These are phyloP conservation scores for Cepaea hortensis DNA, from an alignment of 2,888 invertebrate genomes.

Conservation along the genomic window DNA sequence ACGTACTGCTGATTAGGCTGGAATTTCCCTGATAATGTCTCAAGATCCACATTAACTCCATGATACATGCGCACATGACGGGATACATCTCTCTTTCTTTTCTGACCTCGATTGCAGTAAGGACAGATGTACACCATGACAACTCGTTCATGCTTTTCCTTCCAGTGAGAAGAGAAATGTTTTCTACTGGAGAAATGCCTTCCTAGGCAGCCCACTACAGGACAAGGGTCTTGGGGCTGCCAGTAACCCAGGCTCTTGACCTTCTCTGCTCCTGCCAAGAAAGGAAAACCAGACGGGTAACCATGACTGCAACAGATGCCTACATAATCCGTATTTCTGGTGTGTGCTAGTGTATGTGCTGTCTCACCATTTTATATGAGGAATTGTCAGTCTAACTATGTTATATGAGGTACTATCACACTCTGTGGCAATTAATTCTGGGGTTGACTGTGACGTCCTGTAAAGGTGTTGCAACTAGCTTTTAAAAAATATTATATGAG, in stretches of 20 bases:
- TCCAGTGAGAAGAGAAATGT: constrained; percentile 39
- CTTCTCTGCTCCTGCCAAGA: constrained; percentile 23
- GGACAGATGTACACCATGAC: constrained; percentile 36
- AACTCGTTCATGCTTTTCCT: constrained; percentile 36
- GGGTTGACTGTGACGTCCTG: too few species aligned
- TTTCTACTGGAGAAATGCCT: constrained; percentile 27
- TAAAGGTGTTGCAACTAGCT: too few species aligned
- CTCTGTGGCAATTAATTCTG: too few species aligned
- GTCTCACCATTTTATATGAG: too few species aligned
- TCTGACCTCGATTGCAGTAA: background rate
- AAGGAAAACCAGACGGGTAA: constrained; percentile 8
- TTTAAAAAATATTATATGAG: too few species aligned
- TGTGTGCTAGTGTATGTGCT: too few species aligned
- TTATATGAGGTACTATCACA: too few species aligned
- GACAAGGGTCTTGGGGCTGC: constrained; percentile 31
- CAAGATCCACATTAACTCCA: constrained; percentile 2
- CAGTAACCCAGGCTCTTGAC: constrained; percentile 1
- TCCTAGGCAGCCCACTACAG: constrained; percentile 31
- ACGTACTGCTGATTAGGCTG: constrained; percentile 28
- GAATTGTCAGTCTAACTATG: too few species aligned
- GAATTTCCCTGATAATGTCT: background rate
- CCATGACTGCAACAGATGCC: too few species aligned
- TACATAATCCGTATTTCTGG: too few species aligned
- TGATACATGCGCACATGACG: constrained; percentile 20
- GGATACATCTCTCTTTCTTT: constrained; percentile 38